Base-by-base conservation (phyloP, 2,113 vertebrate species). In the Copsychus sechellarum region DNA sequence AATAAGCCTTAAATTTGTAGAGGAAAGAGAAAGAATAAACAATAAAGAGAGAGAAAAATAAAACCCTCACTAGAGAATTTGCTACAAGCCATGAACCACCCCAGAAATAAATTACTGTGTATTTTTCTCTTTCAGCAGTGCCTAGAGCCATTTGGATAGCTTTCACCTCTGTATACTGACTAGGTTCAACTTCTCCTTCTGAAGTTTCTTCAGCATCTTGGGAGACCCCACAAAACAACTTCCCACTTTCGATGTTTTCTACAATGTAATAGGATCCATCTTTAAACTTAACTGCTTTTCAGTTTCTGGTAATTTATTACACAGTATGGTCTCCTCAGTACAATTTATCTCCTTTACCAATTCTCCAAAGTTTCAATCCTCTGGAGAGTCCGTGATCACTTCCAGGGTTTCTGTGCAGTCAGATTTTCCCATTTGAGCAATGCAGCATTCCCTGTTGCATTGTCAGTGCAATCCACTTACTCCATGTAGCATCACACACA, bases 371-470 rank as follows among this genome's bases (percentile, higher is more conserved):
- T 62, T 57, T 76, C 17, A 16, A 10, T 18, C 24, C 28, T 50
- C 36, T 64, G 8, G 20, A 38, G 7, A 45, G 17, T 51, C 28
- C 4, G 6, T 23, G 33, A 20, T 34, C 0, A 0, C 3, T 45
- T 34, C 25, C 40, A 86, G 21, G 47, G 17, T 54, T 80, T 54
- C 53, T 34, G 4, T 64, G 40, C 67, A 66, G 47, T 54, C 53
- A 73, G 13, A 45, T 34, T 47, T 80, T 80, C 47, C 14, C 12
- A 21, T 73, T 6, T 54, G 15, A 80, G 18, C 22, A 47, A 12
- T 47, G 22, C 22, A 23, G 12, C 45, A 23, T 21, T 12, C 22
- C 15, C 29, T 14, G 8, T 31, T 72, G 17, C 2, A 5, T 6
- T 58, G 9, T 45, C 28, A 66, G 8, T 43, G 15, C 14, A 28